A percentile compares a stretch with the other conserved stretches of the same genome.
Conservation (phyloP, 2,113 vertebrate genomes). For the Larimichthys crocea region DNA sequence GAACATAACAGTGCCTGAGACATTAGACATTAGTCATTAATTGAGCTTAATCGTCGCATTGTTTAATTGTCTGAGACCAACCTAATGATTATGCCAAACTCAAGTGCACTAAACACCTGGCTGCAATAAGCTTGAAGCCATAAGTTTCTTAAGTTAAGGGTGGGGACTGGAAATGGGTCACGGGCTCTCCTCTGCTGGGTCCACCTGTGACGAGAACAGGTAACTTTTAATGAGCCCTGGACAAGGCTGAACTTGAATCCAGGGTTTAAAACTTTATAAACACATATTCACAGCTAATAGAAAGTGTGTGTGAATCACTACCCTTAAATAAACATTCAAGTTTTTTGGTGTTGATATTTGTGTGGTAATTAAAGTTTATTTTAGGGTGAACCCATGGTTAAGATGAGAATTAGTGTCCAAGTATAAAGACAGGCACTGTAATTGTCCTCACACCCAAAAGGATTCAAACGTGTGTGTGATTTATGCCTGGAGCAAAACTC, state of each 20-base stretch:
- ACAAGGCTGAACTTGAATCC: constrained; percentile 25
- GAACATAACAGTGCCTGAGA: constrained; percentile 56
- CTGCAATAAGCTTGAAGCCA: constrained; percentile 54
- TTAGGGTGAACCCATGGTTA: neutral
- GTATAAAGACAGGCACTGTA: constrained; percentile 9
- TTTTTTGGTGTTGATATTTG: neutral
- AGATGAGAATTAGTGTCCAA: neutral
- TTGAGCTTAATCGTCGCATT: constrained; percentile 70
- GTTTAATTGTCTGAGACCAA: constrained; percentile 77
- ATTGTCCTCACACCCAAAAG: constrained; percentile 25
- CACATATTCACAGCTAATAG: constrained; percentile 28
- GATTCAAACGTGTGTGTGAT: constrained; percentile 22
- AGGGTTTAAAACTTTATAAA: constrained; percentile 48
- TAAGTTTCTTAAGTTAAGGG: constrained; percentile 48
- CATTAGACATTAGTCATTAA: constrained; percentile 76
- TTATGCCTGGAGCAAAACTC: constrained; percentile 55
- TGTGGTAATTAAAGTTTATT: neutral
- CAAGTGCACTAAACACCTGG: constrained; percentile 75
- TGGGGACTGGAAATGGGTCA: constrained; percentile 52
- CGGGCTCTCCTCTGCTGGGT: constrained; percentile 42
- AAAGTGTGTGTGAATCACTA: neutral
- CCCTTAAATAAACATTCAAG: neutral
- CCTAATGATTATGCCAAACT: constrained; percentile 70
- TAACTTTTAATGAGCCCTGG: constrained; percentile 64
- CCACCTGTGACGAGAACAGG: constrained; percentile 38